A percentile compares a stretch with the other conserved stretches of the same genome.
Conservation (phyloP, 2,888 invertebrate genomes). For the Rhagonycha lutea region DNA sequence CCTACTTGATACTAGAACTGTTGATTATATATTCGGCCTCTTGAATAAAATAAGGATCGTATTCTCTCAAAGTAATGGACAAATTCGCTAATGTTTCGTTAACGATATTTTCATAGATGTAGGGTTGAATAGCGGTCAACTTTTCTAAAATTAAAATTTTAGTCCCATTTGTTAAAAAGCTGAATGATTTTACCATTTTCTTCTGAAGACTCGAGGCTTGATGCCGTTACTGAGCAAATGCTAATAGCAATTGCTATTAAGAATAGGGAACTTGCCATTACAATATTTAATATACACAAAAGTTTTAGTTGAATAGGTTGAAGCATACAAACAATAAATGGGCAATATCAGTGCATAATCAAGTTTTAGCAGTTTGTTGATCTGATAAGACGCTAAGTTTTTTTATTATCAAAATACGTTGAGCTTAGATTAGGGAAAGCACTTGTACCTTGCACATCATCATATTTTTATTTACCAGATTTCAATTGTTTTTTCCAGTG, state of each 20-base stretch:
- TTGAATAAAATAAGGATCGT: not conserved
- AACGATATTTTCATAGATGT: not conserved
- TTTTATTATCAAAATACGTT: no score
- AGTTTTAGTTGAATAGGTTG: no score
- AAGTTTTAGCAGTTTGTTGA: not conserved
- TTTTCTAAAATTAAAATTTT: not conserved
- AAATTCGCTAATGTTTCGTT: not conserved
- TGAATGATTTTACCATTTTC: not conserved
- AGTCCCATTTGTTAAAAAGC: not conserved
- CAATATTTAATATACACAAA: not conserved
- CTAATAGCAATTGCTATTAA: not conserved
- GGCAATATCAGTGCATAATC: not conserved
- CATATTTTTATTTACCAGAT: no score
- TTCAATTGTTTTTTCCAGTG: no score
- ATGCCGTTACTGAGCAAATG: not conserved
- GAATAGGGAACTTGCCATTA: not conserved
- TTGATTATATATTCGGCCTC: not conserved
- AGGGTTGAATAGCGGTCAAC: not conserved
- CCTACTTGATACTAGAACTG: not conserved
- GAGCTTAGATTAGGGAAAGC: no score
- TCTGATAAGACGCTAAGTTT: not conserved
- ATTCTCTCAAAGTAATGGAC: not conserved
- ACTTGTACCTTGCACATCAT: no score
- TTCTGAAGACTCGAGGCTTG: not conserved
- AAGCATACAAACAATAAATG: no score